Conservation (phyloP, 2,888 invertebrate genomes). For the Deroplatys truncata region DNA sequence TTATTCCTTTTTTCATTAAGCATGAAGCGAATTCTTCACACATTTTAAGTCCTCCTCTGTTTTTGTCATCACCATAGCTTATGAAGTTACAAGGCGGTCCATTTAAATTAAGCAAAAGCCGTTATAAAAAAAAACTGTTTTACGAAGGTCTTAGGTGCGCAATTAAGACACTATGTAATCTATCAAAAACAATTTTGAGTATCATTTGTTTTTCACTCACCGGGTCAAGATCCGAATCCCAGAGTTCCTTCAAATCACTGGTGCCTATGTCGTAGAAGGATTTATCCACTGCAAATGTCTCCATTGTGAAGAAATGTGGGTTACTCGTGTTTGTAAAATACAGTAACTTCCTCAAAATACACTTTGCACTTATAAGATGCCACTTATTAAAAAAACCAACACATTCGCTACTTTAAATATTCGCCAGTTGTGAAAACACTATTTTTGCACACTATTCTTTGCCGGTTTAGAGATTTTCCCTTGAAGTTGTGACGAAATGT, state of each 20-base stretch:
- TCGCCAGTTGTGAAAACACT: background rate
- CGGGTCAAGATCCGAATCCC: constrained; percentile 80
- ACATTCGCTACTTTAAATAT: background rate
- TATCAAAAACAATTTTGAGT: background rate
- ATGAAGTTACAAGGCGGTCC: background rate
- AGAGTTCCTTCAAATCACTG: constrained; percentile 72
- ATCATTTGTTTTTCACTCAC: constrained; percentile 53
- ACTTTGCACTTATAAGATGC: background rate
- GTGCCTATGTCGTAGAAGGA: constrained; percentile 68
- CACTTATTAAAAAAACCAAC: background rate
- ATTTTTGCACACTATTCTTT: background rate
- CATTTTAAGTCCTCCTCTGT: too few species aligned
- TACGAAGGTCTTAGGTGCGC: background rate
- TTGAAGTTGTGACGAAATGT: background rate
- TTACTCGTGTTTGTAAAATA: background rate
- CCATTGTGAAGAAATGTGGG: background rate
- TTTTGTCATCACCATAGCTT: too few species aligned
- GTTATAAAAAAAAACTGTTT: background rate
- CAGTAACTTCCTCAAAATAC: background rate
- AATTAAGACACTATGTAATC: background rate
- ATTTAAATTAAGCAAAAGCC: background rate
- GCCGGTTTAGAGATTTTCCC: background rate
- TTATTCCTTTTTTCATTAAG: too few species aligned
- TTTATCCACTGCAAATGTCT: constrained; percentile 27
- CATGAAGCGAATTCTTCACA: too few species aligned